Base-by-base conservation (phyloP, 2,113 vertebrate genomes). In the Calidris pugnax region DNA sequence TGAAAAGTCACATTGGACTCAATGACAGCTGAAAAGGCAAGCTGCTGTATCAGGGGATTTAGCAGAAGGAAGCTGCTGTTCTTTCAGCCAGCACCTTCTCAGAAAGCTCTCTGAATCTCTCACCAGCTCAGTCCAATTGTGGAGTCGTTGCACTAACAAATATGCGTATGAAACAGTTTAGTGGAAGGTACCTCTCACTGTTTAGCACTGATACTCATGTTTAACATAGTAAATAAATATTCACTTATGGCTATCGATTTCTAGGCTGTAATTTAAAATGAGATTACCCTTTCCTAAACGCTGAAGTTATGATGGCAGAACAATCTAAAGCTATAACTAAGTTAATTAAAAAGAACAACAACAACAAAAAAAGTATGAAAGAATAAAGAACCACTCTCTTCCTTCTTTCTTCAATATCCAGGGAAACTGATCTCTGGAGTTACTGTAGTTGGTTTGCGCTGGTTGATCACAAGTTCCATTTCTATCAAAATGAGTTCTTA, bases 11-110 rank as follows among this genome's bases (percentile, higher is more conserved):
- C 85, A 71, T 4, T 75, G 89, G 41, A 37, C 84, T 96, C 90
- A 97, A 82, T 94, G 96, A 88, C 81, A 94, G 78, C 85, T 96
- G 95, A 96, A 96, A 97, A 88, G 79, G 72, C 85, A 94, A 92
- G 88, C 80, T 50, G 72, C 88, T 92, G 33, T 80, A 72, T 95
- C 79, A 60, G 85, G 87, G 72, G 75, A 93, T 94, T 96, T 89
- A 91, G 80, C 75, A 96, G 95, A 96, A 94, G 64, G 78, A 96
- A 91, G 87, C 79, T 85, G 74, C 76, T 86, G 64, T 92, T 96
- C 75, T 93, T 92, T 94, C 82, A 95, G 56, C 43, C 14, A 62
- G 50, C 12, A 57, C 24, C 50, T 93, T 93, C 59, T 33, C 39
- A 74, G 85, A 96, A 83, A 87, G 71, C 43, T 92, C 47, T 57